Evolutionary conservation across 2,888 invertebrate species (phyloP), one percentile per base, ranked within the genome.

Genomic region (Diploptera punctata): DNA sequence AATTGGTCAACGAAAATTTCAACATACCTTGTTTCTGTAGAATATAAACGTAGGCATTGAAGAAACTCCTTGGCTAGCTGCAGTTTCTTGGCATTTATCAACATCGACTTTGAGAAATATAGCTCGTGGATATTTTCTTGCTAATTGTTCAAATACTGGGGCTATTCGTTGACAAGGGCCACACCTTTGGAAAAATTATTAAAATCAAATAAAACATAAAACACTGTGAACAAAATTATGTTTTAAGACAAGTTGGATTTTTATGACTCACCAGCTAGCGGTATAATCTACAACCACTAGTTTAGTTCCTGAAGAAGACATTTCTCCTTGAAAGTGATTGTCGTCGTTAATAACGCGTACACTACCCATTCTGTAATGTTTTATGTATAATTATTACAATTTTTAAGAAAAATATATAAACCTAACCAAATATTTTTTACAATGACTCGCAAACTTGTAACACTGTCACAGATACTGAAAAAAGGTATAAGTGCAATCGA

Each of bases 21-120:
- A 7, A 33, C 26, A 57, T 29, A 91, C 91, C 81, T 91, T 88
- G 82, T 94, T 98, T 77, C 93, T 90, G 82, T 94, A 98, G 81
- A 99, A 96, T 77, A 97, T 90, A 81, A 99, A 99, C 0, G 99
- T 99, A 26, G 99, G 99, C 98, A 99, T 98, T 0, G 98, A 96
- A 71, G 92, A 92, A 49, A 99, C 94, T 70, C 95, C 95, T 81
- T 98, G 94, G 16, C 89, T 86, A 29, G 91, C 89, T 1, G 98
- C 97, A 10, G 94, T 94, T 78, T 95, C 97, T 77, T 91, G 91
- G 79, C 95, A 98, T 83, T 92, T 90, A 80, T 99, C 98, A 19
- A 99, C 98, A 83, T 98, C 97, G 9, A 99, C 94, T 84, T 98
- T 97, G 18, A 97, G 84, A 81, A 99, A 99, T 18, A 95, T 89